These are phyloP conservation scores for Saturnia japonica DNA, from an alignment of 2,888 invertebrate species.

Conservation along the genomic window DNA sequence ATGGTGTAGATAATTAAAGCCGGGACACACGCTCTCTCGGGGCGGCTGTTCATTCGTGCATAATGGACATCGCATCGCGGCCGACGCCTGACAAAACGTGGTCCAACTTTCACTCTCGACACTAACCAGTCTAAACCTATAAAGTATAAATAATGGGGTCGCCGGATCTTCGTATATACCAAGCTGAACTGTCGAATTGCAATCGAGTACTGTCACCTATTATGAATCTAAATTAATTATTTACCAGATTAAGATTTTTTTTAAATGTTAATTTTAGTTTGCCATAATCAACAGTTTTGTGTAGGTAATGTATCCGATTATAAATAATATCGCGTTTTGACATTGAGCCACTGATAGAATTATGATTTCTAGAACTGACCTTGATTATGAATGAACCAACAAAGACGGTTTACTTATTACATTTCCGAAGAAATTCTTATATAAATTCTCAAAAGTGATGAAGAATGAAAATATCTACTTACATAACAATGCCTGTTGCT, in stretches of 20 bases:
- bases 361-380: background rate
- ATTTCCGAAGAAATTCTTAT: background rate
- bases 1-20: constrained; percentile 63
- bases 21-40: constrained; percentile 77
- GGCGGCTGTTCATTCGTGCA: constrained; percentile 80
- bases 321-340: background rate
- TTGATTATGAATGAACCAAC: background rate
- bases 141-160: constrained; percentile 56
- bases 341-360: background rate
- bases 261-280: background rate
- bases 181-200: background rate
- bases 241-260: too few species aligned
- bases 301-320: background rate
- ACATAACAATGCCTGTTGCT: too few species aligned
- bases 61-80: constrained; percentile 67
- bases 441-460: background rate
- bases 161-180: constrained; percentile 33
- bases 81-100: constrained; percentile 78
- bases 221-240: background rate
- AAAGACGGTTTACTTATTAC: background rate
- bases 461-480: background rate
- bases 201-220: background rate
- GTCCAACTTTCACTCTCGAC: constrained; percentile 77
- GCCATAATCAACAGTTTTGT: background rate
- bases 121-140: constrained; percentile 60